These are phyloP conservation scores for Pithys albifrons DNA, from an alignment of 2,113 vertebrate genomes.

Conservation along the genomic window DNA sequence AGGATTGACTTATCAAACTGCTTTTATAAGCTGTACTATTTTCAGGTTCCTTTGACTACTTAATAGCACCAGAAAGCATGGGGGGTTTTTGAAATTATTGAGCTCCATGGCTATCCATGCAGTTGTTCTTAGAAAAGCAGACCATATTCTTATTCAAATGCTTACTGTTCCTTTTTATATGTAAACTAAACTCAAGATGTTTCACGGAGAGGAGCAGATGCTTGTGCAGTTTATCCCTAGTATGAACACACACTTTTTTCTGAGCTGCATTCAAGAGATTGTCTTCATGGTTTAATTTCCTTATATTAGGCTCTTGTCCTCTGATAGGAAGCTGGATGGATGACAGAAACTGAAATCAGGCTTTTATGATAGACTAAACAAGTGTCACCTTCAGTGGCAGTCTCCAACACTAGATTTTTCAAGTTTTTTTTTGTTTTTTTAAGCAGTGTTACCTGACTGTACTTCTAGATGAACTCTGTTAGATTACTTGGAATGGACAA, in stretches of 20 bases:
- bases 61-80: background rate
- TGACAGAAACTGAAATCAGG: conserved; percentile 39
- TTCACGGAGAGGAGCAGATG: background rate
- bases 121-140: conserved; percentile 14
- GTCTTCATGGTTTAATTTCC: conserved; percentile 40
- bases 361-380: background rate
- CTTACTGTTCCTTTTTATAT: background rate
- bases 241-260: background rate
- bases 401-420: background rate
- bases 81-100: background rate
- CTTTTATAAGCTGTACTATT: conserved; percentile 6
- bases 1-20: conserved; percentile 7
- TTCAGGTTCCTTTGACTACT: conserved; percentile 15
- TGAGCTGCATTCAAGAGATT: conserved; percentile 40
- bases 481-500: background rate
- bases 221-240: background rate
- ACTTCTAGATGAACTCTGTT: background rate
- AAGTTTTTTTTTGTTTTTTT: conserved; percentile 23
- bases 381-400: background rate
- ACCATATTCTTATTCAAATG: background rate
- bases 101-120: background rate
- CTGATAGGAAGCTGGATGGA: background rate
- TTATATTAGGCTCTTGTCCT: conserved; percentile 36
- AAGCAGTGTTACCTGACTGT: background rate
- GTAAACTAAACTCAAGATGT: background rate